Base-by-base conservation (phyloP, 2,888 invertebrate genomes). In the Steinernema carpocapsae region DNA sequence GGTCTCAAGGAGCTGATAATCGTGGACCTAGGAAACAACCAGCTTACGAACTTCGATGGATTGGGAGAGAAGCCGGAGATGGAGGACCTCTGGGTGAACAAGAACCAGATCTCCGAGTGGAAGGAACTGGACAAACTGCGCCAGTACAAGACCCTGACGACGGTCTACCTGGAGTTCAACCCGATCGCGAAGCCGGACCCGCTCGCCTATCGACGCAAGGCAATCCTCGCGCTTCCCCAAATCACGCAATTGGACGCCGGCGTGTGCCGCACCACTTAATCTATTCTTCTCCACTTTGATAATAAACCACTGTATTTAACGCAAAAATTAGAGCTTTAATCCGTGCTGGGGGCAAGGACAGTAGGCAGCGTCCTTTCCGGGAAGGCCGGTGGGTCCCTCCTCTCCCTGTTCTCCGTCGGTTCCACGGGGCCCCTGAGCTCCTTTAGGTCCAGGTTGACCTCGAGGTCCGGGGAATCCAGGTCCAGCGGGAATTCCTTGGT, bases 81-180 rank as follows among this genome's bases (percentile, higher is more conserved):
- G 78, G 92, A 94, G 86, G 99, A 99, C 89, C 91, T 99, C 85
- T 99, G 99, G 99, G 89, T 96, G 77, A 97, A 97, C 88, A 93
- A 96, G 89, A 97, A 97, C 89, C 90, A 92, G 82, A 91, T 99
- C 59, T 89, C 91, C 59, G 92, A 93, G 70, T 99, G 97, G 97
- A 90, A 91, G 22, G 93, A 93, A 24, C 87, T 99, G 1, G 93
- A 95, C 17, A 51, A 91, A 72, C 90, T 99, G 59, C 89, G 91
- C 4, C 83, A 88, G 14, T 84, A 91, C 73, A 87, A 87, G 45
- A 85, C 88, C 17, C 85, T 91, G 32, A 86, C 88, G 72, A 97
- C 97, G 0, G 92, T 99, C 72, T 99, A 99, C 88, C 89, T 99
- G 84, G 97, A 99, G 88, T 91, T 93, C 43, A 99, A 99, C 90